These are phyloP conservation scores for Plagodis dolabraria DNA, from an alignment of 2,888 invertebrate species.

Conservation along the genomic window DNA sequence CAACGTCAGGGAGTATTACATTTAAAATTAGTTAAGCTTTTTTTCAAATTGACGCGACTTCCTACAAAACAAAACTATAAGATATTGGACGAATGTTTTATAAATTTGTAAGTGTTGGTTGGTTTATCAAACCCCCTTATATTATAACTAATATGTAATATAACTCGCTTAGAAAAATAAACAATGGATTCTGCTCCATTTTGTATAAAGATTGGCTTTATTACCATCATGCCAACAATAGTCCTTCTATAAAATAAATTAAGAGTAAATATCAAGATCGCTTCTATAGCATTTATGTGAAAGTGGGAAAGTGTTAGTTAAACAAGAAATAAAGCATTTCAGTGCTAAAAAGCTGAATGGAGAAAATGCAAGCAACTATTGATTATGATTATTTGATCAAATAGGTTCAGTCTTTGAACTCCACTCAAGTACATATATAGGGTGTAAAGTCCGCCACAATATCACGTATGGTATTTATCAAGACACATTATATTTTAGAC, in stretches of 20 bases:
- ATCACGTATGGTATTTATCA: too few relatives aligned
- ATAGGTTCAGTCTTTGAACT: neutral
- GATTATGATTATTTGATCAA: slow-evolving; percentile 4
- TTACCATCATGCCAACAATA: slow-evolving; percentile 5
- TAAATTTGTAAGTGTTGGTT: too few relatives aligned
- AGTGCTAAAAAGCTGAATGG: slow-evolving; percentile 5
- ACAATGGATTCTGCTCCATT: too few relatives aligned
- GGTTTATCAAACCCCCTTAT: too few relatives aligned
- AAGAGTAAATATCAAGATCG: neutral
- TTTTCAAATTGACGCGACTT: too few relatives aligned
- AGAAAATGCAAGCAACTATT: neutral
- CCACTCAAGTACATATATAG: neutral
- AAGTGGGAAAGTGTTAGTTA: slow-evolving; percentile 11
- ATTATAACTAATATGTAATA: too few relatives aligned
- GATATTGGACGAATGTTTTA: too few relatives aligned
- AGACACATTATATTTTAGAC: too few relatives aligned
- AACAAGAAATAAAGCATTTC: neutral
- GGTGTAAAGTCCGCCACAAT: neutral
- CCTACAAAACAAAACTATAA: too few relatives aligned
- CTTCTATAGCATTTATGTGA: slow-evolving; percentile 7
- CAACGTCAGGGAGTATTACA: too few relatives aligned
- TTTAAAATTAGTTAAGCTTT: too few relatives aligned
- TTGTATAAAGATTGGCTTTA: neutral
- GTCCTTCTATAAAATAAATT: neutral
- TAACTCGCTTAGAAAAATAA: too few relatives aligned